phyloP scores from a whole-genome alignment of 2,888 invertebrate species.

The Acrobasis consociella region DNA sequence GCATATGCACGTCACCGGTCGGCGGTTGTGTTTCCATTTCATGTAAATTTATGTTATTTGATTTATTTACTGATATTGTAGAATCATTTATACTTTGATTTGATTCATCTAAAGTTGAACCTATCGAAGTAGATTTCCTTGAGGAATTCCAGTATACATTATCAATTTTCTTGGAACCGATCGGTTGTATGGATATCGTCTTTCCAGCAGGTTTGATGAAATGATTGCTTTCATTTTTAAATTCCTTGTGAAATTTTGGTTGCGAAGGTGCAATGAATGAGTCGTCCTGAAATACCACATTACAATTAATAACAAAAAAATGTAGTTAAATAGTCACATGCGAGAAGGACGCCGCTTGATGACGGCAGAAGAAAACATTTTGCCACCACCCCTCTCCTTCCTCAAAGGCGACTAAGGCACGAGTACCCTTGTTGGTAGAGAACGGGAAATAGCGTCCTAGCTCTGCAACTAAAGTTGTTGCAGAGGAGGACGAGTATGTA shows the following conservation, averaged over 20 bases:
- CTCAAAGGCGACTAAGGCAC: too few relatives aligned
- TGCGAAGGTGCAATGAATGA: conserved; percentile 64
- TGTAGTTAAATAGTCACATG: neutral
- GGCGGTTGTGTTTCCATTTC: conserved; percentile 61
- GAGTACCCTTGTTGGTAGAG: too few relatives aligned
- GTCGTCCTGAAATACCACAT: conserved; percentile 62
- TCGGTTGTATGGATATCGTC: conserved; percentile 53
- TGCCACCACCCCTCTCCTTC: too few relatives aligned
- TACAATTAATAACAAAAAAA: neutral
- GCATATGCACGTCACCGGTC: conserved; percentile 14
- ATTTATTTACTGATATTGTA: conserved; percentile 33
- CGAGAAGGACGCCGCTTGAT: too few relatives aligned
- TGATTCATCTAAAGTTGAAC: conserved; percentile 49
- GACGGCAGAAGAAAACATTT: too few relatives aligned
- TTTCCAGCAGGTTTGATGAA: conserved; percentile 58
- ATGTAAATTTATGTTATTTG: conserved; percentile 12
- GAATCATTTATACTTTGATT: conserved; percentile 46
- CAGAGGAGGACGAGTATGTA: too few relatives aligned
- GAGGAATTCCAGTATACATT: conserved; percentile 63
- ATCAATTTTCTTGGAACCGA: conserved; percentile 57
- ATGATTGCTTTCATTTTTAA: conserved; percentile 50
- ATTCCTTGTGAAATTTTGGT: conserved; percentile 42
- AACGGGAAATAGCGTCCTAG: too few relatives aligned
- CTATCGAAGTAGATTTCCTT: conserved; percentile 58
- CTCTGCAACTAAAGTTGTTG: too few relatives aligned